These are phyloP conservation scores for Ramazzottius varieornatus DNA, from an alignment of 2,888 invertebrate genomes.

Conservation along the genomic window DNA sequence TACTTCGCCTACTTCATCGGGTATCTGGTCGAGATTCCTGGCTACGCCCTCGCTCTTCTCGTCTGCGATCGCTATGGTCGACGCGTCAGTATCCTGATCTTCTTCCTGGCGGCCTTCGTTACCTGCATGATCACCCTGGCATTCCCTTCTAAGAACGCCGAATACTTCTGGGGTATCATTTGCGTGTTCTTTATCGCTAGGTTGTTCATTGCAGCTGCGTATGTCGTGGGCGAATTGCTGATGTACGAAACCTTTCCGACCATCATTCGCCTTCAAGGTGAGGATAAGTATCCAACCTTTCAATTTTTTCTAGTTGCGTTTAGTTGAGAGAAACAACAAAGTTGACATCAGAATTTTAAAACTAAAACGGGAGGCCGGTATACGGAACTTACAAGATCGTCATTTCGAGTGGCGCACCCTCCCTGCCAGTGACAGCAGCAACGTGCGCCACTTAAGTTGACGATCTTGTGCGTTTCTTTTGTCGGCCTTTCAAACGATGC, in stretches of 20 bases:
- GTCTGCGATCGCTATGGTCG: not conserved
- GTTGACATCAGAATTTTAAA: too few relatives aligned
- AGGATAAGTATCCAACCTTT: too few relatives aligned
- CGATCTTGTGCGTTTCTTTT: too few relatives aligned
- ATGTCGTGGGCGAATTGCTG: not conserved
- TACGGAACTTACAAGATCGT: too few relatives aligned
- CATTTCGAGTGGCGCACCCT: too few relatives aligned
- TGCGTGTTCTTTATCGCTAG: not conserved
- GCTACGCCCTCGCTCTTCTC: not conserved
- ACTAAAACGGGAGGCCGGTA: too few relatives aligned
- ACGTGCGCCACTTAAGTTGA: too few relatives aligned
- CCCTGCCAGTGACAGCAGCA: too few relatives aligned
- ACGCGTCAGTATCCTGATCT: not conserved
- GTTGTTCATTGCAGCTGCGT: not conserved
- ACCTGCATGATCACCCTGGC: not conserved
- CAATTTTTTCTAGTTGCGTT: too few relatives aligned
- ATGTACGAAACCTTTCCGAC: not conserved
- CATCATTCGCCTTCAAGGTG: not conserved
- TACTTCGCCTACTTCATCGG: not conserved
- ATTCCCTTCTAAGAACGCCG: not conserved
- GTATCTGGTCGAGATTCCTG: not conserved
- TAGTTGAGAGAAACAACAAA: too few relatives aligned
- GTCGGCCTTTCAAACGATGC: too few relatives aligned
- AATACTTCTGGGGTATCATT: slow-evolving; percentile 2
- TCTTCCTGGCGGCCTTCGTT: not conserved